These are phyloP conservation scores for Entelurus aequoreus DNA, from an alignment of 2,113 vertebrate species.

Conservation along the genomic window DNA sequence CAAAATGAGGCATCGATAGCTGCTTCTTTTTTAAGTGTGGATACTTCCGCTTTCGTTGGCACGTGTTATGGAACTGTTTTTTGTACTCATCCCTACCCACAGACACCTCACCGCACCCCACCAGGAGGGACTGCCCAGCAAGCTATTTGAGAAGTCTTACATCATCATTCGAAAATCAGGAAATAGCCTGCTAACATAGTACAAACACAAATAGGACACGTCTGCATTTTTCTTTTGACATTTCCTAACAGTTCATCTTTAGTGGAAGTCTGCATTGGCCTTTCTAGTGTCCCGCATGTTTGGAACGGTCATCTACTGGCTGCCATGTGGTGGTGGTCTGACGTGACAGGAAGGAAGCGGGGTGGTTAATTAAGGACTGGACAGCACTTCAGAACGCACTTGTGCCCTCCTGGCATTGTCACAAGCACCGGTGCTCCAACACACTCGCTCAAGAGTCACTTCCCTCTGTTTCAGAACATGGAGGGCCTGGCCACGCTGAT, in stretches of 20 bases:
- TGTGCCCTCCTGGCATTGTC: constrained; percentile 57
- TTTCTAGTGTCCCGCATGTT: constrained; percentile 7
- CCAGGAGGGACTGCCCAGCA: too few species aligned
- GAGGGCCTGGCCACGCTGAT: constrained; percentile 21
- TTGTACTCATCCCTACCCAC: too few species aligned
- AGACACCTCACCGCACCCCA: too few species aligned
- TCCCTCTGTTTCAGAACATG: constrained; percentile 51
- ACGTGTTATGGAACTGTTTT: too few species aligned
- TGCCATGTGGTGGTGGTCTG: constrained; percentile 35
- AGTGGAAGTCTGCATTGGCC: neutral
- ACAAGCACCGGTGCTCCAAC: constrained; percentile 56
- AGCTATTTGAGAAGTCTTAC: too few species aligned
- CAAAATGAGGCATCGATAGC: too few species aligned
- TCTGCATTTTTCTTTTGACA: neutral
- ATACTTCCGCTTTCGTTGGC: too few species aligned
- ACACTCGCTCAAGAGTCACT: constrained; percentile 60
- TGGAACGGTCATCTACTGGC: constrained; percentile 26
- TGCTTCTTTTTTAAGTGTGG: too few species aligned
- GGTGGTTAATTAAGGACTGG: constrained; percentile 63
- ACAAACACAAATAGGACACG: neutral
- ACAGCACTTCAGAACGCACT: constrained; percentile 58
- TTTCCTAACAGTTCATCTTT: neutral
- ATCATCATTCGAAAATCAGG: neutral
- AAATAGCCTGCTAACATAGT: neutral
- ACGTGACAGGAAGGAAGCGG: constrained; percentile 50